Evolutionary conservation across 53 echinoderm and acorn worm genomes (phyloP), one percentile per base, ranked within the genome.

Genomic region (Henricia sp.): DNA sequence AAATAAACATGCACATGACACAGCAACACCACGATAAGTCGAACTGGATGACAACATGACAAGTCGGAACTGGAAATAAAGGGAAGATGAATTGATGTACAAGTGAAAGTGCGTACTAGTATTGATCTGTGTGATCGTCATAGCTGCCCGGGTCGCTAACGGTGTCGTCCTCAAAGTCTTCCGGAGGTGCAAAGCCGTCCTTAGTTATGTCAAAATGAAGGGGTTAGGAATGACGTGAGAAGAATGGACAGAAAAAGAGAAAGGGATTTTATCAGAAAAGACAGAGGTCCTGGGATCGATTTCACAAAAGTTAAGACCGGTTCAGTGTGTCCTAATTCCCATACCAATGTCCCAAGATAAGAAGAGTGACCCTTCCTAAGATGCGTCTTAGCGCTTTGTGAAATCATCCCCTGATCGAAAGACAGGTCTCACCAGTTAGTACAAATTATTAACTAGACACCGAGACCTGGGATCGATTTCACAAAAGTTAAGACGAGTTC

Each of bases 161-260:
- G 13, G 74, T 78, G 62, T 90, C 90, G 37, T 68, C 88, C 26
- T 93, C 94, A 72, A 87, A 86, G 63, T 88, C 90, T 51, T 93
- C 94, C 16, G 97, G 97, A 27, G 93, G 89, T 71, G 97, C 97
- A 92, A 96, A 96, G 54, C 97, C 97, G 56, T 96, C 97, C 97
- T 96, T 85, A 41, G n/a, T n/a, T n/a, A n/a, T n/a, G n/a, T n/a
- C 40, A 84, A 56, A 28, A 38, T 9, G 33, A 28, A 43, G 33
- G 75, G 30, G 68, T 64, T 66, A 60, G 66, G 41, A 67, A 76
- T 48, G 57, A 25, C 9, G 52, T 50, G 60, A 19, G 63, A 66
- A 17, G 52, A 54, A 53, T 70, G 48, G 67, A 62, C 50, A 14
- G 74, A 26, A 24, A 32, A 66, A 28, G 29, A 21, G 60, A 51